These are phyloP conservation scores for Malthinus seriepunctatus DNA, from an alignment of 2,888 invertebrate genomes.

Conservation along the genomic window DNA sequence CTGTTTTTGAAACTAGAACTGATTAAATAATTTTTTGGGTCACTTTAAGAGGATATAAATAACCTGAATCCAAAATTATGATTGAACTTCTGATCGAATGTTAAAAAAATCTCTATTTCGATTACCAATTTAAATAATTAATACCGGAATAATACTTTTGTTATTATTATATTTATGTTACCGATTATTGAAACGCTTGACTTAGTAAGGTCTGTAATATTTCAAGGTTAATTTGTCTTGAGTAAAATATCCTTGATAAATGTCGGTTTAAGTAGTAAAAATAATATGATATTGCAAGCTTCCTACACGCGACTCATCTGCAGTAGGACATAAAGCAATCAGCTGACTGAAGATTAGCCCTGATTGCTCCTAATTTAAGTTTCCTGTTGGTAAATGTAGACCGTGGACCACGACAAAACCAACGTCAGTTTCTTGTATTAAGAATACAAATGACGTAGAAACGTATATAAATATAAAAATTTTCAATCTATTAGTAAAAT, in stretches of 20 bases:
- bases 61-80: no score
- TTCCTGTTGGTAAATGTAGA: constrained; percentile 48
- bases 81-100: no score
- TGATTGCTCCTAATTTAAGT: constrained; percentile 56
- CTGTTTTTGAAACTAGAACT: no score
- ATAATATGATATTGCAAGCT: constrained; percentile 24
- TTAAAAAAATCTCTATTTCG: no score
- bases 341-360: constrained; percentile 55
- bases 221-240: constrained; percentile 7
- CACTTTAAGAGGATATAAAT: no score
- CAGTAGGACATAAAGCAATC: constrained; percentile 52
- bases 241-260: constrained; percentile 17
- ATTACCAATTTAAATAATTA: no score
- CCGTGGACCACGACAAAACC: constrained; percentile 22
- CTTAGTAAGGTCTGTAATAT: constrained; percentile 2
- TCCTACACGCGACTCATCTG: constrained; percentile 29
- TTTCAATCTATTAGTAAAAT: no score
- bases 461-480: no score
- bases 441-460: constrained; percentile 15
- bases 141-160: no score
- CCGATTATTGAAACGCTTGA: background rate
- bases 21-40: no score
- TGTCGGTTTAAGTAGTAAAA: constrained; percentile 20
- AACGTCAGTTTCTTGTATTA: constrained; percentile 26
- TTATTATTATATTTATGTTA: background rate